A percentile compares a stretch with the other conserved stretches of the same genome.
These are phyloP conservation scores for Epistrophe grossulariae DNA, from an alignment of 2,888 invertebrate species.

Conservation along the genomic window DNA sequence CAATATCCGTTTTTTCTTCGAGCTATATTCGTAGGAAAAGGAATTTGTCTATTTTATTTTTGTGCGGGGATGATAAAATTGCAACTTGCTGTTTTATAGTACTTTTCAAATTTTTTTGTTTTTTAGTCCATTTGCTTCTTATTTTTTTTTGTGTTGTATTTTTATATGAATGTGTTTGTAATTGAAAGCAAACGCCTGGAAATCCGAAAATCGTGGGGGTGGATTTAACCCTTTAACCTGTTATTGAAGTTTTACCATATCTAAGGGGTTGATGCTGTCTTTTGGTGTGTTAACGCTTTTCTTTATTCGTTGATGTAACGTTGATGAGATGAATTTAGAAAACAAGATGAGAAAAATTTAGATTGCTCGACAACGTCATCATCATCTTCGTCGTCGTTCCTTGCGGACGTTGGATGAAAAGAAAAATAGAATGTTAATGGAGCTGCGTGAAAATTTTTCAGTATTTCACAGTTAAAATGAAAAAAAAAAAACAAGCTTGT, in stretches of 20 bases:
- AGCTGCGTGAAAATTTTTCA: conserved; percentile 56
- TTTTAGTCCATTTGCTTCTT: conserved; percentile 29
- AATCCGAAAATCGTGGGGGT: conserved; percentile 48
- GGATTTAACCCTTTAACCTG: conserved; percentile 72
- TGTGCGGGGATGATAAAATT: background rate
- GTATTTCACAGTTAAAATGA: conserved; percentile 10
- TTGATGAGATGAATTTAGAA: conserved; percentile 65
- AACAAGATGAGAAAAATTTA: conserved; percentile 22
- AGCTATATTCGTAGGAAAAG: conserved; percentile 24
- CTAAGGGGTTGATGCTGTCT: conserved; percentile 28
- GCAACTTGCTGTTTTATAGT: conserved; percentile 40
- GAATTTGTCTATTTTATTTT: conserved; percentile 23
- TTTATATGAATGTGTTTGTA: conserved; percentile 71
- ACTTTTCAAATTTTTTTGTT: conserved; percentile 43
- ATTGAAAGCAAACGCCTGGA: conserved; percentile 75
- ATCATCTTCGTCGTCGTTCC: background rate
- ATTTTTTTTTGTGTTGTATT: background rate
- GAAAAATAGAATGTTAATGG: conserved; percentile 36
- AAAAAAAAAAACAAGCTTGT: background rate
- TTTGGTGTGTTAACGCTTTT: conserved; percentile 37
- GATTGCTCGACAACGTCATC: conserved; percentile 11
- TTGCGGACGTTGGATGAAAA: background rate
- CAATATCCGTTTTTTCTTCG: conserved; percentile 43
- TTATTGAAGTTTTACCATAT: background rate
- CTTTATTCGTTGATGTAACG: conserved; percentile 60